Base-by-base conservation (phyloP, 2,797 vertebrate genomes). In the Lagocephalus sceleratus region DNA sequence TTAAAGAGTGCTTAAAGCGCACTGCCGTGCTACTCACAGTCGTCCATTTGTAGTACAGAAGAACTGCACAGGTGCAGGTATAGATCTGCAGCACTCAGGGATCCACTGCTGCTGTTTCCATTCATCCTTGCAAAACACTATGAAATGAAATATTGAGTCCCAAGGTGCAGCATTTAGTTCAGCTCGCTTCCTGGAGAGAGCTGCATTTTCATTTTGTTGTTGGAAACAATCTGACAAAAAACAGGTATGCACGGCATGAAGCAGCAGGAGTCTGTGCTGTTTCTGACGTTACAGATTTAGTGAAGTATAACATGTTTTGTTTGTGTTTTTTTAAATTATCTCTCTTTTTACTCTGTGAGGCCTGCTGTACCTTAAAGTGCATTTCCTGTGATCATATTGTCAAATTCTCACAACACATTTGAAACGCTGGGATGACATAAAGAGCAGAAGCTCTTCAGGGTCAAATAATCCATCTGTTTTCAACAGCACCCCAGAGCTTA, bases 61-160 rank as follows among this genome's bases (percentile, higher is more conserved):
- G 32, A 35, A 14, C 10, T 23, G 23, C 43, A 22, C 5, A 5
- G 44, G 5, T 56, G 48, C 41, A 53, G 40, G 21, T 60, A 29
- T 14, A 20, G 26, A 38, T 55, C 55, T 19, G 35, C 49, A 17
- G 51, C 41, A 45, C 49, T 20, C 56, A 32, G 47, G 40, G n/a
- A 49, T 49, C 45, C 42, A 25, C 23, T 29, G 22, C 48, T 35
- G 29, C 45, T 54, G 57, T 47, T 65, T 54, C 38, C 22, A 15
- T 46, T 47, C 43, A 54, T 54, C 40, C 45, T 40, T 52, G 23
- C 52, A 54, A 66, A 67, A 35, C 12, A 39, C 20, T 35, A 44
- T 54, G 19, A 63, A 61, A 71, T 66, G 29, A 64, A 53, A 60
- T 50, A 25, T 19, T 48, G 14, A 29, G 25, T 6, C 46, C 47